Evolutionary conservation across 2,113 vertebrate genomes (phyloP), one percentile per base, ranked within the genome.

Genomic region (Amphilophus citrinellus): DNA sequence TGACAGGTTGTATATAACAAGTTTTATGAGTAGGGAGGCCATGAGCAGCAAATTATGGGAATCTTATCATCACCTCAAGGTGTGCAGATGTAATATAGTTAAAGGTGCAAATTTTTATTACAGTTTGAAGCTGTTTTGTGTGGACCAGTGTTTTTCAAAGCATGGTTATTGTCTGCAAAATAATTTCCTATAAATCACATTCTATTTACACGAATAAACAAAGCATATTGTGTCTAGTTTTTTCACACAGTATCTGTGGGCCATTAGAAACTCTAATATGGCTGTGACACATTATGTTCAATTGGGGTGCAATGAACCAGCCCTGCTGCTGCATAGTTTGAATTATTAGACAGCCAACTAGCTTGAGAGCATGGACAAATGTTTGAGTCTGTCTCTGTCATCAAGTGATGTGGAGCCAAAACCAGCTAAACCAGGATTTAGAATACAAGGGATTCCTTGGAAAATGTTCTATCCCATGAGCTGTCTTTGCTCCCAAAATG

Each of bases 231-330:
- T 68, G 65, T 68, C 22, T 27, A 47, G 22, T 47, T 9, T 18
- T 27, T 5, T 68, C 39, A 47, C 22, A 17, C 39, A 27, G 5
- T 47, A 27, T 27, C 44, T 68, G 3, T 18, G 42, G 14, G 14
- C 44, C 42, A 47, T 47, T 50, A 50, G 65, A 47, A 68, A 27
- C 42, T 68, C 42, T 68, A 68, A 68, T 47, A 47, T 71, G 66
- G 24, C 50, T 53, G 66, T 50, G 44, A 50, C 66, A 30, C 65
- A 68, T 66, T 4, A 27, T 71, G 5, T 32, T 71, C 66, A 53
- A 6, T 7, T 24, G 5, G 1, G 5, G 44, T 71, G 24, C 24
- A 3, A 50, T 32, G 44, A 71, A 71, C 24, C 66, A 71, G 44
- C 11, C 44, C 10, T 1, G 17, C 66, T 71, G 66, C 66, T 53